Base-by-base conservation (phyloP, 2,888 invertebrate species). In the Sarcophaga rosellei region DNA sequence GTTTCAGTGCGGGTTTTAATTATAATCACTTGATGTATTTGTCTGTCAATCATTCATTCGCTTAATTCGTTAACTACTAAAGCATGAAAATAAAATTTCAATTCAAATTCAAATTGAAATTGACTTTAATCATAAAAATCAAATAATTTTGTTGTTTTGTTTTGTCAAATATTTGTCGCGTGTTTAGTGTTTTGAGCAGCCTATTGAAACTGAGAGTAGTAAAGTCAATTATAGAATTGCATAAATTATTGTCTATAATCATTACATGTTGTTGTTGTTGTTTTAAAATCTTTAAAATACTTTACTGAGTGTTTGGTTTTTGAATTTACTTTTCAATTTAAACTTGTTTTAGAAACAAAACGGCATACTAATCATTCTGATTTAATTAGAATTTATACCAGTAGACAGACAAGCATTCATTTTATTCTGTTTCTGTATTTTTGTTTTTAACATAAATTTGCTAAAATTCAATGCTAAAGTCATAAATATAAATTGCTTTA, bases 381-480 rank as follows among this genome's bases (percentile, higher is more conserved):
- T n/a, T 25, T 63, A 74, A 65, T 74, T 25, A 53, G 20, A 70
- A 57, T 70, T 70, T 25, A 65, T 65, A 21, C 53, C 53, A 53
- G 53, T 53, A 53, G 1, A 10, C 8, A 10, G 8, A 35, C 8
- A 35, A 35, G 2, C 8, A 35, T 35, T 35, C 8, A 35, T 35
- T 35, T 35, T 35, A 35, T 35, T 1, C 0, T 53, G 53, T 53
- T 57, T 8, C 6, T 25, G 53, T 53, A 6, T 35, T 59, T 17
- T 57, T 11, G 17, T 63, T 75, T 65, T 75, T 35, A 75, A 15
- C 65, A 75, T 65, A 75, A 75, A 35, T 74, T 63, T 74, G 63
- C 74, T 74, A 74, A 63, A n/a, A 20, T 75, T 65, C 65, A 75
- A 75, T 75, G 75, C 15, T 65, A 75, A 45, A 62, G 8, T 23